phyloP scores from a whole-genome alignment of 2,797 vertebrate genomes.

The Gobionotothen gibberifrons region DNA sequence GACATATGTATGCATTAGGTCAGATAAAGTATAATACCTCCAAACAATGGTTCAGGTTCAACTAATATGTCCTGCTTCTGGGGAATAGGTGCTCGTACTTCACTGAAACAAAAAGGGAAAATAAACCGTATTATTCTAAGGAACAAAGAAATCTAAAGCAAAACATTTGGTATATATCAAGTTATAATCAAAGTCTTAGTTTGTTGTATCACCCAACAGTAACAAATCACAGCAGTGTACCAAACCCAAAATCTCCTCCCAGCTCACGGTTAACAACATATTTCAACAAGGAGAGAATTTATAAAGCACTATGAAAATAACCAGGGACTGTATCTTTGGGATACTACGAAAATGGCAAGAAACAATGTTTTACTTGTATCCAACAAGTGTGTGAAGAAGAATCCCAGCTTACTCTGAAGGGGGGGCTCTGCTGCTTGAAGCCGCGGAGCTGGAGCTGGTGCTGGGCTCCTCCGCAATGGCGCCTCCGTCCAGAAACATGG shows the following conservation, averaged over 20 bases:
- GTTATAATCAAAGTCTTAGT: constrained; percentile 1
- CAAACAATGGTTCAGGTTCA: constrained; percentile 97
- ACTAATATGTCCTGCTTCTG: constrained; percentile 99
- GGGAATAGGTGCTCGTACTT: constrained; percentile 98
- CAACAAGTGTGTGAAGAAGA: constrained; percentile 1
- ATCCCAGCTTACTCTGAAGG: constrained; percentile 80
- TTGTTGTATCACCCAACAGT: neutral
- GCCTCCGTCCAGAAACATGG: constrained; percentile 98
- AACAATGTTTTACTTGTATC: neutral
- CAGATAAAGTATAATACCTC: constrained; percentile 79
- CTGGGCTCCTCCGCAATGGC: constrained; percentile 96
- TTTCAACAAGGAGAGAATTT: neutral
- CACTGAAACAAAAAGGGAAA: constrained; percentile 80
- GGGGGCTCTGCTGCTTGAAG: constrained; percentile 88
- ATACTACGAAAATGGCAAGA: neutral
- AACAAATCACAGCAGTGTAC: neutral
- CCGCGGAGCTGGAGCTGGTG: constrained; percentile 93
- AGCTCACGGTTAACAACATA: neutral
- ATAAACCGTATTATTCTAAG: constrained; percentile 6
- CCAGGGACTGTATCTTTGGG: neutral
- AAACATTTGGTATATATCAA: neutral
- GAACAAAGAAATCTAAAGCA: neutral
- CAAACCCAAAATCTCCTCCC: neutral
- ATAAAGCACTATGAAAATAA: neutral
- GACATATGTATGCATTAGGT: neutral